Percentiles rank a stretch among this genome's conserved stretches.
Conservation (phyloP, 2,888 invertebrate species). For the Sarcophaga caerulescens region DNA sequence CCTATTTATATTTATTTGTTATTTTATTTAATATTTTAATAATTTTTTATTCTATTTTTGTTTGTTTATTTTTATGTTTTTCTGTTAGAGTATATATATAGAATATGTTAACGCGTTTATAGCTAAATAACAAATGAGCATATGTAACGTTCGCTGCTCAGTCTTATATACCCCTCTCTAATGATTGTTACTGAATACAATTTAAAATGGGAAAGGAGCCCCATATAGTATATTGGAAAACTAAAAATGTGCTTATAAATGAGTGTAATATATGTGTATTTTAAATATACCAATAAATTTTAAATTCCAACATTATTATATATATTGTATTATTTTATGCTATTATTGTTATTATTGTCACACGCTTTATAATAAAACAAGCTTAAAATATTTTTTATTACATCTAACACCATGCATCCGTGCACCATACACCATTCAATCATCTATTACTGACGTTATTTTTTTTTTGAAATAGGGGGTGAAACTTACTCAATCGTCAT, state of each 20-base stretch:
- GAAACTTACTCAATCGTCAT: no score
- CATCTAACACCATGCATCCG: conserved; percentile 31
- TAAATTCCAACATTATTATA: conserved; percentile 35
- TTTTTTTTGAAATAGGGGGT: no score
- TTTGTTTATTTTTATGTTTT: background rate
- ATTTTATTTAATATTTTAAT: background rate
- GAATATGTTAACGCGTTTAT: conserved; percentile 49
- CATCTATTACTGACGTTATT: no score
- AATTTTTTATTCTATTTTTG: background rate
- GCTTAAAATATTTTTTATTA: conserved; percentile 11
- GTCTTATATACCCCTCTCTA: conserved; percentile 39
- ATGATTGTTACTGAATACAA: conserved; percentile 19
- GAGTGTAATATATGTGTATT: conserved; percentile 23
- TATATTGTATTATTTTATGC: no score
- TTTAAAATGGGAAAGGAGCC: conserved; percentile 40
- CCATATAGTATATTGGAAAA: conserved; percentile 6
- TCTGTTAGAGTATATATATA: background rate
- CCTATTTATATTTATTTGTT: no score
- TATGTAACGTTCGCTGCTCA: background rate
- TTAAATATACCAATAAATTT: conserved; percentile 15
- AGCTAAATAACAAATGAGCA: conserved; percentile 49
- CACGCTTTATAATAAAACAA: conserved; percentile 25
- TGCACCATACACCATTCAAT: background rate
- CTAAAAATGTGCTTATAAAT: background rate
- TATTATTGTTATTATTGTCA: conserved; percentile 11